Evolutionary conservation across 2,888 invertebrate species (phyloP), one percentile per base, ranked within the genome.

Genomic region (Drosophila subsilvestris): DNA sequence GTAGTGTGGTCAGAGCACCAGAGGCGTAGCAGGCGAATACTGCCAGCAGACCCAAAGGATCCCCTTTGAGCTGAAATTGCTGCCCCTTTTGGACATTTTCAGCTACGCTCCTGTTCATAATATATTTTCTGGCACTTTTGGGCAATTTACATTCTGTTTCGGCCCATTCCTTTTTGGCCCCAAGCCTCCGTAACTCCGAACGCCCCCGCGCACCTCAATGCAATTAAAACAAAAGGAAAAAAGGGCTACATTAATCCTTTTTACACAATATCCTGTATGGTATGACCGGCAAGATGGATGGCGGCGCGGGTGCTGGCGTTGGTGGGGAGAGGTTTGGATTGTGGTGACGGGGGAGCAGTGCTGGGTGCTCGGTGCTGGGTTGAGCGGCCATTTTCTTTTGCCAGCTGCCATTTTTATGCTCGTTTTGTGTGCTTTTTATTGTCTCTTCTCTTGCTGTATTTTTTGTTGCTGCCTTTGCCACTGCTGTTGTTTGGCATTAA

Each of bases 331-430:
- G 8, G 27, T 2, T 27, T 27, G 7, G 27, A 10, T 1, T 45
- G 60, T 4, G 59, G 43, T 14, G 27, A 37, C n/a, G 8, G 37
- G 63, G 29, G 67, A 54, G 45, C 29, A 37, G 14, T 37, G 14
- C 37, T 20, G 20, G 20, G 20, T 20, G n/a, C n/a, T n/a, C n/a
- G n/a, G n/a, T 20, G 20, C 22, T 55, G 27, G 51, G 20, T 18
- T 47, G 49, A 45, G 75, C 86, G 85, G 89, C 89, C 85, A 85
- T 85, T 85, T 85, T 87, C 85, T 69, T 81, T 85, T 76, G 84
- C 88, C 86, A 76, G 84, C 88, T 83, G 88, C 83, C 83, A 83
- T 83, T 83, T 83, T 83, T 78, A 83, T 86, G 84, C 84, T 86
- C 86, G 72, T 75, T 88, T 85, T 88, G 83, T 78, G 66, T 60